A percentile compares a stretch with the other conserved stretches of the same genome.
Evolutionary conservation across 2,888 invertebrate species (phyloP).

Genomic region (Orthosia gothica): DNA sequence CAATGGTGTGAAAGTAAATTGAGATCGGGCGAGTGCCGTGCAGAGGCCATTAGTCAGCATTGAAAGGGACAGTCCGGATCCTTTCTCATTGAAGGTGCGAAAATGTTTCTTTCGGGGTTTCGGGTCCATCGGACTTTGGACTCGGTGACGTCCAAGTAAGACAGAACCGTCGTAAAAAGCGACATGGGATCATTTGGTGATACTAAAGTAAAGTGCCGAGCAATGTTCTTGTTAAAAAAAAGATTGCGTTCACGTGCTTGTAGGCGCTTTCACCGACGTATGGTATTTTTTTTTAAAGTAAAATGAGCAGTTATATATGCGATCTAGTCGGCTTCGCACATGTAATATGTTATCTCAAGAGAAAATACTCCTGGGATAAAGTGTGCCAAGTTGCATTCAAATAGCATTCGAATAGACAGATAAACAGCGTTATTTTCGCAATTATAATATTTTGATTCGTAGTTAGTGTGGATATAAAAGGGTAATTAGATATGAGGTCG

Average conservation of each 20-base stretch:
- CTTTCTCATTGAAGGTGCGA: conserved; percentile 52
- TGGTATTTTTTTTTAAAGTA: no score
- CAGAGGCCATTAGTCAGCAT: conserved; percentile 60
- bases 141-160: conserved; percentile 26
- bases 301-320: no score
- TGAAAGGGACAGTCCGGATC: conserved; percentile 60
- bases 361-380: no score
- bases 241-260: background rate
- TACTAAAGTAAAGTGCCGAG: background rate
- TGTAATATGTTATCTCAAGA: no score
- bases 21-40: conserved; percentile 60
- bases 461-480: no score
- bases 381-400: no score
- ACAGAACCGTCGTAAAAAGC: conserved; percentile 10
- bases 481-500: no score
- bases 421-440: no score
- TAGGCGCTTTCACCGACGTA: background rate
- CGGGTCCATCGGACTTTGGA: background rate
- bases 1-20: conserved; percentile 65
- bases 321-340: no score
- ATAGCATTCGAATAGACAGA: no score
- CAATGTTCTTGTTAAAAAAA: conserved; percentile 1
- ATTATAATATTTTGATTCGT: no score
- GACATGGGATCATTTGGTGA: conserved; percentile 6
- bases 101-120: conserved; percentile 38